A percentile compares a stretch with the other conserved stretches of the same genome.
phyloP scores from a whole-genome alignment of 2,797 vertebrate species.

The Sarcoramphus papa region DNA sequence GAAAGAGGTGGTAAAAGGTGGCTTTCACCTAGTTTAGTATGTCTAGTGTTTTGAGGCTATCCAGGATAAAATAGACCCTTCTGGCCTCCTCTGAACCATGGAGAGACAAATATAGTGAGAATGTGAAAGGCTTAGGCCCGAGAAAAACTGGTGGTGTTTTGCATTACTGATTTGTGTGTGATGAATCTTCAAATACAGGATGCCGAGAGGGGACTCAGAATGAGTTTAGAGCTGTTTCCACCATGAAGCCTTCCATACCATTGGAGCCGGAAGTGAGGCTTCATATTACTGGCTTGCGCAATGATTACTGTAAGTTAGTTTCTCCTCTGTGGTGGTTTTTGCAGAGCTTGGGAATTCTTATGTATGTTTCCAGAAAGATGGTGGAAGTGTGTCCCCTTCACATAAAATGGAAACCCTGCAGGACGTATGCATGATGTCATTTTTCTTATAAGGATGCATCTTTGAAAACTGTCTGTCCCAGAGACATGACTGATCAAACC shows the following conservation, averaged over 20 bases:
- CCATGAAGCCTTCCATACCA: background rate
- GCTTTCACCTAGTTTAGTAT: background rate
- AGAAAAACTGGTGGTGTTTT: background rate
- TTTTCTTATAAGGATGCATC: background rate
- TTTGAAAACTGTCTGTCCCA: background rate
- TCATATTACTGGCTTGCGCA: slow-evolving; percentile 68
- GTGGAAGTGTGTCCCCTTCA: background rate
- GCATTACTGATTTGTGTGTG: background rate
- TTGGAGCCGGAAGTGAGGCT: slow-evolving; percentile 53
- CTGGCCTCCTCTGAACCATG: background rate
- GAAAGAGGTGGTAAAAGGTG: background rate
- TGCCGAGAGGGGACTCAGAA: background rate
- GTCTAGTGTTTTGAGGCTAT: background rate
- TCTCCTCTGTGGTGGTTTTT: background rate
- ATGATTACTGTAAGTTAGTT: slow-evolving; percentile 79
- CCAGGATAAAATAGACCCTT: background rate
- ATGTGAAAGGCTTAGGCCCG: background rate
- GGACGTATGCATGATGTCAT: background rate
- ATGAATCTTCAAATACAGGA: slow-evolving; percentile 27
- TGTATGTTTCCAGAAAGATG: background rate
- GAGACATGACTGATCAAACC: background rate
- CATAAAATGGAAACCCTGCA: background rate
- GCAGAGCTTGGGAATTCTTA: background rate
- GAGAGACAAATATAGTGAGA: background rate
- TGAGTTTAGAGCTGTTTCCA: background rate